Conservation (phyloP, 1,140 invertebrate genomes). For the Caenorhabditis remanei region DNA sequence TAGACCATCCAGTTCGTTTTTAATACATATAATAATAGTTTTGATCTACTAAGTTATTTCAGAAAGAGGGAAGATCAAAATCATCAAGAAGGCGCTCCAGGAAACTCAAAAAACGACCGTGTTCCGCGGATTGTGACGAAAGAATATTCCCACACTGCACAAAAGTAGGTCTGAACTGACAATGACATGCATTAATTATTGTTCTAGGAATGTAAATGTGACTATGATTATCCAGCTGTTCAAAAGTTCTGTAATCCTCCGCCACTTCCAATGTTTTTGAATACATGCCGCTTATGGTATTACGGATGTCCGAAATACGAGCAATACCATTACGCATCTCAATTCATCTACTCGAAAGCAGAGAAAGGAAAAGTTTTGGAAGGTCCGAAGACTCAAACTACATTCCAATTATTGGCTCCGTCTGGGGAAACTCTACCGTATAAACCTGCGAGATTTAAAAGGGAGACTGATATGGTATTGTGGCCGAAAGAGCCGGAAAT, state of each 20-base stretch:
- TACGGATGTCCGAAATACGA: constrained; percentile 67
- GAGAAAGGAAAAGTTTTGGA: constrained; percentile 70
- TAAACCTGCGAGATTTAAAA: constrained; percentile 18
- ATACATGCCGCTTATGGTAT: constrained; percentile 67
- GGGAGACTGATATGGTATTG: constrained; percentile 1
- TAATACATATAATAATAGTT: not conserved
- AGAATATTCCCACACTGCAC: constrained; percentile 64
- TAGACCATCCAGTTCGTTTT: constrained; percentile 41
- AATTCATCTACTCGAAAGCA: constrained; percentile 71
- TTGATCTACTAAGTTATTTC: not conserved
- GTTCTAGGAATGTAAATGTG: constrained; percentile 67
- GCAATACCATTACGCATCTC: constrained; percentile 69
- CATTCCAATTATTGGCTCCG: constrained; percentile 29
- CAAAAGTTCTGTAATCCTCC: constrained; percentile 72
- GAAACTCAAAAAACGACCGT: constrained; percentile 47
- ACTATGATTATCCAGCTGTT: constrained; percentile 69
- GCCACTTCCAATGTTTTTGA: constrained; percentile 69
- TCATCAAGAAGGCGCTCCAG: not conserved
- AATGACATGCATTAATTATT: not conserved
- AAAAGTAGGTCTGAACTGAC: not conserved
- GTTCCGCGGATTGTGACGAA: constrained; percentile 65
- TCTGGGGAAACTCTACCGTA: constrained; percentile 26
- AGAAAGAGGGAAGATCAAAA: not conserved
- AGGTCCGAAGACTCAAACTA: constrained; percentile 28
- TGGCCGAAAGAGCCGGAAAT: not conserved